Evolutionary conservation across 2,888 invertebrate genomes (phyloP).

Genomic region (Nemotelus nigrinus): DNA sequence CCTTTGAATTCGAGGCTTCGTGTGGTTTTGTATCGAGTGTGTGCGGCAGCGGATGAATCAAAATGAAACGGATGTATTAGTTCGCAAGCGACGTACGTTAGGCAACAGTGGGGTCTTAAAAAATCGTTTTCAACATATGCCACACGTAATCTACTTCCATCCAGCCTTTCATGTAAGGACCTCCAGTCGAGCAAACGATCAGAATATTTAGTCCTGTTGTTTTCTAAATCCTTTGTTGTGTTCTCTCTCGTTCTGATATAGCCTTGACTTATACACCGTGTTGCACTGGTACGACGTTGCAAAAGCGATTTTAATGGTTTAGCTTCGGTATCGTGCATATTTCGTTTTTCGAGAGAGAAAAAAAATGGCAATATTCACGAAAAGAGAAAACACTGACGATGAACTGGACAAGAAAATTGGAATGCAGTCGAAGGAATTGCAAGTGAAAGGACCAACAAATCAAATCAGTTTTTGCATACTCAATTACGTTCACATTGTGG

Average conservation of each 20-base stretch:
- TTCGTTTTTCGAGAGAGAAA: too few species aligned
- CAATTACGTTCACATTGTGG: conserved; percentile 19
- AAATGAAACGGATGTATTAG: neutral
- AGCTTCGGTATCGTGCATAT: too few species aligned
- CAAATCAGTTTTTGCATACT: conserved; percentile 18
- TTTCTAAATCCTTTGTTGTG: too few species aligned
- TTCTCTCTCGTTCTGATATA: too few species aligned
- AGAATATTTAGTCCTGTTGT: too few species aligned
- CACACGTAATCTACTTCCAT: neutral
- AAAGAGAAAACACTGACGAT: too few species aligned
- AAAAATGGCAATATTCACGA: too few species aligned
- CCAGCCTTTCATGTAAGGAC: neutral
- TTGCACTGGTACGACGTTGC: too few species aligned
- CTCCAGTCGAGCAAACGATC: neutral
- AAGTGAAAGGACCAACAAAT: neutral
- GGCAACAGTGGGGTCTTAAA: conserved; percentile 38
- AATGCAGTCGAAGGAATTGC: too few species aligned
- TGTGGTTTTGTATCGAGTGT: neutral
- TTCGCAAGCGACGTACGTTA: neutral
- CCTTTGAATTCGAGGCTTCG: neutral
- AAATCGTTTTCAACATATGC: conserved; percentile 14
- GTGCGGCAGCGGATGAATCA: neutral
- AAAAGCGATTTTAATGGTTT: too few species aligned
- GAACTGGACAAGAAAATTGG: too few species aligned
- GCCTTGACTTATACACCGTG: too few species aligned